These are phyloP conservation scores for Drosophila nigromelanica DNA, from an alignment of 1,140 invertebrate species.

Conservation along the genomic window DNA sequence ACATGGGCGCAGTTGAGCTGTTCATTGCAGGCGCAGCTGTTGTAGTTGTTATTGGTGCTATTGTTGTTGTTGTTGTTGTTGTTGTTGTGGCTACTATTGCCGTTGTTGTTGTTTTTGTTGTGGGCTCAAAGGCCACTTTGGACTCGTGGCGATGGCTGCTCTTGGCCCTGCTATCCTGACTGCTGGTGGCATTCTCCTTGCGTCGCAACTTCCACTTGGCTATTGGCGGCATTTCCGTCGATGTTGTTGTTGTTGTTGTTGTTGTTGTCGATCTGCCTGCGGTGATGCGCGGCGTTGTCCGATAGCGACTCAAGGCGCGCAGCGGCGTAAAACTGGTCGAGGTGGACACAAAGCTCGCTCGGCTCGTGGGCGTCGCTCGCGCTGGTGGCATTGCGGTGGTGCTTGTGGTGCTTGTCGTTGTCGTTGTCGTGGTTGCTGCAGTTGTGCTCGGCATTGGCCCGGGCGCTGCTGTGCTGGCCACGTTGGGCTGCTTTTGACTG, in stretches of 20 bases:
- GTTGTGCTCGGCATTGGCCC: not conserved
- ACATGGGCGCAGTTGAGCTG: not conserved
- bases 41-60: constrained; percentile 4
- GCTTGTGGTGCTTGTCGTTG: constrained; percentile 17
- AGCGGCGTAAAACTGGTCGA: constrained; percentile 61
- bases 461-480: constrained; percentile 26
- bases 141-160: constrained; percentile 61
- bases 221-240: constrained; percentile 50
- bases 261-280: constrained; percentile 58
- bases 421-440: not conserved
- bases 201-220: constrained; percentile 76
- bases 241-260: constrained; percentile 53
- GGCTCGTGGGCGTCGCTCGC: constrained; percentile 19
- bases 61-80: constrained; percentile 7
- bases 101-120: constrained; percentile 24
- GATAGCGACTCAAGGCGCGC: constrained; percentile 64
- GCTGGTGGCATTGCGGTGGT: constrained; percentile 8
- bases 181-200: constrained; percentile 44
- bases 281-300: constrained; percentile 67
- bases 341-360: constrained; percentile 60
- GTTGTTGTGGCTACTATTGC: no score
- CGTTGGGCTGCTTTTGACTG: constrained; percentile 47
- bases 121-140: constrained; percentile 33
- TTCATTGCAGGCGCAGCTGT: constrained; percentile 13
- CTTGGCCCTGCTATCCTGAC: constrained; percentile 72